Percentiles rank a stretch among this genome's conserved stretches.
Conservation (phyloP, 2,797 vertebrate species). For the Distichodus sexfasciatus region DNA sequence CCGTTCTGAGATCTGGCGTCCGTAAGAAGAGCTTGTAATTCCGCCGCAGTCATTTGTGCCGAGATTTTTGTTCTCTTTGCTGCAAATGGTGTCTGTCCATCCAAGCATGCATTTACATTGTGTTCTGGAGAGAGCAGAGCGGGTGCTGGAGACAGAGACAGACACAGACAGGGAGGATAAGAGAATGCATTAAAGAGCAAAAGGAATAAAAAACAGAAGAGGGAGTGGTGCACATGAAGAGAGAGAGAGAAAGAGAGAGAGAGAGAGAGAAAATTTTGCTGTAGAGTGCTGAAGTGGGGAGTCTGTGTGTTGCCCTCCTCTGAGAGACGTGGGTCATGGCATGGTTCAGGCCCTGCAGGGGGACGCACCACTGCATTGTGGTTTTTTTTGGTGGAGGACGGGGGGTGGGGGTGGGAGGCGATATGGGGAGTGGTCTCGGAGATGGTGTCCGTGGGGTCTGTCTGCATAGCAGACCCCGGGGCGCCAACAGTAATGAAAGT, state of each 20-base stretch:
- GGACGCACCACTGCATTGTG: no score
- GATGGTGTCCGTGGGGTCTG: slow-evolving; percentile 22
- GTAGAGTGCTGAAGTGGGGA: slow-evolving; percentile 38
- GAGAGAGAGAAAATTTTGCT: slow-evolving; percentile 21
- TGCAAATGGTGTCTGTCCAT: slow-evolving; percentile 5
- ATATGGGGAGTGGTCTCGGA: neutral
- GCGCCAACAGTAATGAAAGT: slow-evolving; percentile 67
- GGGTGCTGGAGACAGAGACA: slow-evolving; percentile 14
- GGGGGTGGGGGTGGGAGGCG: neutral
- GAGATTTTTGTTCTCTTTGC: slow-evolving; percentile 8
- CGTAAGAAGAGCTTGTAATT: slow-evolving; percentile 25
- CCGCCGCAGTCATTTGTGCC: slow-evolving; percentile 5
- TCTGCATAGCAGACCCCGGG: slow-evolving; percentile 45
- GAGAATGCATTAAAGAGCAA: slow-evolving; percentile 16
- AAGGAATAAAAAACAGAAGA: slow-evolving; percentile 2
- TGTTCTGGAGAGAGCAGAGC: neutral
- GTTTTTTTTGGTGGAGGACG: no score
- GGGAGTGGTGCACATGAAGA: neutral
- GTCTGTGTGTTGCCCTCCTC: slow-evolving; percentile 57
- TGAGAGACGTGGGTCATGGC: slow-evolving; percentile 56
- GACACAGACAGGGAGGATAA: neutral
- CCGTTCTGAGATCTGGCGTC: slow-evolving; percentile 3
- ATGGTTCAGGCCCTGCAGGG: slow-evolving; percentile 63
- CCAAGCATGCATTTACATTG: neutral
- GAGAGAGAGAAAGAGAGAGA: neutral